Base-by-base conservation (phyloP, 2,888 invertebrate species). In the Meloe dianella region DNA sequence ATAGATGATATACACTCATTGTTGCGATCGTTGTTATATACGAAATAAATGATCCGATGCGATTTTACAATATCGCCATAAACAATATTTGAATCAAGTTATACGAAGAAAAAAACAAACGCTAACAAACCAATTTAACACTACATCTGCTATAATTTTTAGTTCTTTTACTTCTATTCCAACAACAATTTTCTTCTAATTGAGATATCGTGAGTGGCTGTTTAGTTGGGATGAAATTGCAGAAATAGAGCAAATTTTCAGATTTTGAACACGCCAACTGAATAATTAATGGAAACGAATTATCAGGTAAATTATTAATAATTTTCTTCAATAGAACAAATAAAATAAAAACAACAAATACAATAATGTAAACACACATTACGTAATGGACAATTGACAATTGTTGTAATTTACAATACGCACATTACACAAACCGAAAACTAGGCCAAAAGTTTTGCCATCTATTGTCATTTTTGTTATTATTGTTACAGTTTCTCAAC, bases 211-310 rank as follows among this genome's bases (percentile, higher is more conserved):
- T 54, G 54, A 27, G 54, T 10, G 6, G 54, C 2, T 54, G 47
- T 54, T 54, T 54, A 24, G 24, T 24, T 24, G 54, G 2, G 24
- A 24, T 12, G 24, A 27, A 54, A 54, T 27, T 54, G 54, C 54
- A 54, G 27, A 27, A 54, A 54, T 54, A 54, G 54, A 54, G n/a
- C 54, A 54, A 54, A 54, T 54, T 27, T 54, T 54, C 1, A 27
- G 54, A 54, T 14, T 27, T 24, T 7, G 7, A 14, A 27, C 54
- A 54, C 54, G 54, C 54, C n/a, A 54, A 12, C 27, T 10, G 24
- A n/a, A n/a, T n/a, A n/a, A n/a, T n/a, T n/a, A n/a, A n/a, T n/a
- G n/a, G n/a, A n/a, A n/a, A n/a, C n/a, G n/a, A n/a, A n/a, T n/a
- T n/a, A n/a, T n/a, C n/a, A n/a, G n/a, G n/a, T n/a, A 5, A n/a